These are phyloP conservation scores for Deilephila elpenor DNA, from an alignment of 2,888 invertebrate species.

Conservation along the genomic window DNA sequence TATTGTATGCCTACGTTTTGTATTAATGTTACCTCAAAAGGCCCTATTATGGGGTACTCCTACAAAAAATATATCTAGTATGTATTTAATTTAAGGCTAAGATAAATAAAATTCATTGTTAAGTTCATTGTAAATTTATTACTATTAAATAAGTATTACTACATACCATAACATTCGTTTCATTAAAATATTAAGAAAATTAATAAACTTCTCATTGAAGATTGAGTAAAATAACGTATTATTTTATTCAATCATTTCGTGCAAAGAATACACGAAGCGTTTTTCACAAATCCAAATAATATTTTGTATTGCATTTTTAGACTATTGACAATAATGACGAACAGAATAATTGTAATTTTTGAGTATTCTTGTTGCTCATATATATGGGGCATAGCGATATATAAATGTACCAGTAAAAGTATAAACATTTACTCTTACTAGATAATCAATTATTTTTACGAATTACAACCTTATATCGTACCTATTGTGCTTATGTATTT, in stretches of 20 bases:
- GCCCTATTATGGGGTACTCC: too few species aligned
- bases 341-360: not conserved
- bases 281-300: not conserved
- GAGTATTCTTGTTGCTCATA: not conserved
- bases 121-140: constrained; percentile 34
- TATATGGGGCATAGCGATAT: not conserved
- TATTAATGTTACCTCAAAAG: too few species aligned
- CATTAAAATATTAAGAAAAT: constrained; percentile 29
- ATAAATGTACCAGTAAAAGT: not conserved
- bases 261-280: not conserved
- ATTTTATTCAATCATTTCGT: not conserved
- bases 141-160: constrained; percentile 23
- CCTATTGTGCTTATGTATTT: constrained; percentile 69
- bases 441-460: constrained; percentile 46
- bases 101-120: not conserved
- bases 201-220: constrained; percentile 1
- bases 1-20: too few species aligned
- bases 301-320: too few species aligned
- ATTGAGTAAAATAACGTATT: not conserved
- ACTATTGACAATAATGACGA: too few species aligned
- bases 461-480: constrained; percentile 66
- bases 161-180: constrained; percentile 9
- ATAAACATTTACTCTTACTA: constrained; percentile 38
- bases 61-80: not conserved
- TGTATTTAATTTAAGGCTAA: not conserved